These are phyloP conservation scores for Parus major DNA, from an alignment of 2,113 vertebrate genomes.

Conservation along the genomic window DNA sequence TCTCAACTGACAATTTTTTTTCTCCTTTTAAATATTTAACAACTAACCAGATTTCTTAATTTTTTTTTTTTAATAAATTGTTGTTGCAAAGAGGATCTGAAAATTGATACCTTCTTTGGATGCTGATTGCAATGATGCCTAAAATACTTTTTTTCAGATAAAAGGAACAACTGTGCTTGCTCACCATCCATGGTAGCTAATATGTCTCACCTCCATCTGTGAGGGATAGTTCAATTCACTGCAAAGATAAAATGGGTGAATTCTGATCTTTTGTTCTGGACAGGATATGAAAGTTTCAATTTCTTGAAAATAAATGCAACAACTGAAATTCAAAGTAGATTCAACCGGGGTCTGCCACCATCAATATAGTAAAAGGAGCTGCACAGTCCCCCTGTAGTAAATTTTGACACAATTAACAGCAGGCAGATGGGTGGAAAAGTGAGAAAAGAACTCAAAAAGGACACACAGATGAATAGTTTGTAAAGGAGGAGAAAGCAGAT, in stretches of 20 bases:
- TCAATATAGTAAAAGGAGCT: not conserved
- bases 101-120: not conserved
- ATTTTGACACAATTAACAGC: not conserved
- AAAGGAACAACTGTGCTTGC: not conserved
- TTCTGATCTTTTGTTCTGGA: not conserved
- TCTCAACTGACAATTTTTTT: not conserved
- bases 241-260: not conserved
- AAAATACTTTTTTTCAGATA: not conserved
- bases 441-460: slow-evolving; percentile 11
- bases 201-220: not conserved
- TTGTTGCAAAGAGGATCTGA: not conserved
- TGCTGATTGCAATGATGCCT: not conserved
- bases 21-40: not conserved
- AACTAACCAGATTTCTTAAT: not conserved
- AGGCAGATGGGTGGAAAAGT: slow-evolving; percentile 41
- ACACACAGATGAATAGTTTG: slow-evolving; percentile 31
- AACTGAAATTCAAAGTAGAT: not conserved
- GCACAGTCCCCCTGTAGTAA: not conserved
- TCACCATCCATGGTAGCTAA: not conserved
- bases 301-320: not conserved
- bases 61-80: fast-evolving
- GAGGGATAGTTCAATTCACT: not conserved
- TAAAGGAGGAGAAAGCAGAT: slow-evolving; percentile 30
- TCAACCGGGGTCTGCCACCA: not conserved
- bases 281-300: not conserved